Conservation (phyloP, 2,113 vertebrate genomes). For the Brevimyrus niger region DNA sequence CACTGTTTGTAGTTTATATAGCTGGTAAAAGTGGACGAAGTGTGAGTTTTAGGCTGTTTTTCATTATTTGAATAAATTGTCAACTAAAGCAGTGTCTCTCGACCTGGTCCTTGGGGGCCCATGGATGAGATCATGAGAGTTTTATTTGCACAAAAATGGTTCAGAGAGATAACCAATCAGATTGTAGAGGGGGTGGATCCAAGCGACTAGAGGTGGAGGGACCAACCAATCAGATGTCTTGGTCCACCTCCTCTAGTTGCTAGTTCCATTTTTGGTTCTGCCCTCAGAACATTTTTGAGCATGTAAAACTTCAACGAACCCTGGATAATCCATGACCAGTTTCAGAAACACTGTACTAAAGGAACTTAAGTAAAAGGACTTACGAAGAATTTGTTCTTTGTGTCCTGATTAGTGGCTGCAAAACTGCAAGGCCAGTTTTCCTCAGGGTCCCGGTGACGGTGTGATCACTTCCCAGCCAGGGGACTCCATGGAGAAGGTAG, state of each 20-base stretch:
- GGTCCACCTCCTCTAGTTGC: too few species aligned
- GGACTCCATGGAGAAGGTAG: conserved; percentile 96
- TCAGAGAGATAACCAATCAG: too few species aligned
- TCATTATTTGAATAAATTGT: background rate
- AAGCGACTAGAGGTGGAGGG: too few species aligned
- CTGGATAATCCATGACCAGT: background rate
- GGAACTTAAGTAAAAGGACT: background rate
- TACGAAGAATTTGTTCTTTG: background rate
- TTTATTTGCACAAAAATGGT: too few species aligned
- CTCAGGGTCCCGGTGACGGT: conserved; percentile 81
- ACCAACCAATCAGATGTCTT: too few species aligned
- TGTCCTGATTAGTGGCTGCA: conserved; percentile 75
- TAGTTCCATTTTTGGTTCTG: too few species aligned
- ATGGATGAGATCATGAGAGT: background rate
- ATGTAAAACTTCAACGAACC: too few species aligned
- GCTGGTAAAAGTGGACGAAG: background rate
- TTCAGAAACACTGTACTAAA: background rate
- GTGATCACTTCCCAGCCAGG: conserved; percentile 79
- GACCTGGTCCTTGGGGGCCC: background rate
- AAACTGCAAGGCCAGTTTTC: conserved; percentile 93
- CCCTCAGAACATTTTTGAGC: too few species aligned
- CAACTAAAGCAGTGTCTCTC: background rate
- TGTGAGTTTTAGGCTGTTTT: background rate
- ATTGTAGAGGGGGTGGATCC: too few species aligned
- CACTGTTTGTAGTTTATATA: background rate